Conservation (phyloP, 2,113 vertebrate genomes). For the Mugil cephalus region DNA sequence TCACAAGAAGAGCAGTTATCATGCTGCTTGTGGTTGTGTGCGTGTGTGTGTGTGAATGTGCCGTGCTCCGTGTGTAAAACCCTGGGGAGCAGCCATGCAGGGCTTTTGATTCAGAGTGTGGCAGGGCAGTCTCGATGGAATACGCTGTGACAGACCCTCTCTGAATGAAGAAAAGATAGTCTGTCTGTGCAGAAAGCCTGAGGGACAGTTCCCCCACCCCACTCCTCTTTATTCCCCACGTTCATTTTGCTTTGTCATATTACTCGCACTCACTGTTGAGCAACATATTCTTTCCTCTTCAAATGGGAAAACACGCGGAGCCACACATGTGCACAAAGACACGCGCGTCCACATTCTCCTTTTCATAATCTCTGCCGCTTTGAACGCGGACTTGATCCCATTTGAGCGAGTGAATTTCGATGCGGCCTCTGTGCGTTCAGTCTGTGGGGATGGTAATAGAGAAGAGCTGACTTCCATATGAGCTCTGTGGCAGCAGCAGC, state of each 20-base stretch:
- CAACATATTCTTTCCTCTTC: constrained; percentile 5
- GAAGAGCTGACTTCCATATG: constrained; percentile 36
- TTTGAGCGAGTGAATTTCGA: constrained; percentile 46
- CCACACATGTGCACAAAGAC: not conserved
- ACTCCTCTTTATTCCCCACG: not conserved
- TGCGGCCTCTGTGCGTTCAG: constrained; percentile 15
- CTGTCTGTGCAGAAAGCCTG: not conserved
- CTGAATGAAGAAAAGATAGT: constrained; percentile 50
- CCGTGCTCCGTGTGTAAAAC: not conserved
- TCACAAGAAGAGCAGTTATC: not conserved
- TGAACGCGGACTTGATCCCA: constrained; percentile 44
- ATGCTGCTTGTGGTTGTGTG: not conserved
- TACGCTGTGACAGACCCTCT: constrained; percentile 29
- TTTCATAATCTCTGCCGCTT: constrained; percentile 28
- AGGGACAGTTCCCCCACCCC: not conserved
- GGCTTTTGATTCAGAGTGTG: constrained; percentile 29
- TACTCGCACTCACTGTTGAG: constrained; percentile 28
- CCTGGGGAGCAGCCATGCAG: constrained; percentile 17
- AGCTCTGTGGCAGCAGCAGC: constrained; percentile 19
- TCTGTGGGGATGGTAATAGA: constrained; percentile 36
- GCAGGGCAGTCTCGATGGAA: constrained; percentile 27
- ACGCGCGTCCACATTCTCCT: not conserved
- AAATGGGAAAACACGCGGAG: constrained; percentile 3
- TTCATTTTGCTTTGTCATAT: constrained; percentile 45
- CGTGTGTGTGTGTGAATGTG: not conserved